Evolutionary conservation across 2,797 vertebrate species (phyloP).

Genomic region (Hypotaenidia philippensis): DNA sequence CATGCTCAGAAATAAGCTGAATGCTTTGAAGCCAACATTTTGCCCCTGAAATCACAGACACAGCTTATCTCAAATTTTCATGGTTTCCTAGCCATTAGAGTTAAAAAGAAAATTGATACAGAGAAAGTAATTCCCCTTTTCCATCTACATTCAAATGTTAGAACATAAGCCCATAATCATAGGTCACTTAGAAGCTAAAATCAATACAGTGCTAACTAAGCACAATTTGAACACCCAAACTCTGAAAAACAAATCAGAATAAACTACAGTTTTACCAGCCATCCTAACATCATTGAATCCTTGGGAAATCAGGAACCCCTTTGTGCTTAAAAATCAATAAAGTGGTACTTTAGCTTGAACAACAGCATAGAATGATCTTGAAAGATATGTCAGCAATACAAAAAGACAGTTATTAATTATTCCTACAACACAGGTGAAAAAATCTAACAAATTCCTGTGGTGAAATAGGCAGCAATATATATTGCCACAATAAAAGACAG

Average conservation of each 20-base stretch:
- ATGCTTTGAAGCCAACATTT: background rate
- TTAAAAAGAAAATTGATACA: background rate
- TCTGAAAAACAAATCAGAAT: background rate
- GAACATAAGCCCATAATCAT: background rate
- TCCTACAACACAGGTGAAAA: background rate
- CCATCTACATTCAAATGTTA: background rate
- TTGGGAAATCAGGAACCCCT: background rate
- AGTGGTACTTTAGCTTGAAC: background rate
- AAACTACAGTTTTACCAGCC: background rate
- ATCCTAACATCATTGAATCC: background rate
- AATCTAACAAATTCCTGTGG: background rate
- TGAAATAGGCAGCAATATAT: background rate
- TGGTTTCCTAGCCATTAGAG: background rate
- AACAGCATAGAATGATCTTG: background rate
- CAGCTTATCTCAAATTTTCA: background rate
- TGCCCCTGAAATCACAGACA: background rate
- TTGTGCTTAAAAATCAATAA: background rate
- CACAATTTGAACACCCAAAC: background rate
- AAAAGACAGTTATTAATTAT: background rate
- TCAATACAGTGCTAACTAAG: background rate
- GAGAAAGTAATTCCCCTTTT: background rate
- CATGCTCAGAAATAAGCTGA: background rate
- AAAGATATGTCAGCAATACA: background rate
- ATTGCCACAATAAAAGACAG: background rate
- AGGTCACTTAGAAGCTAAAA: conserved; percentile 19